Evolutionary conservation across 2,797 vertebrate species (phyloP).

Genomic region (Australoheros facetus): DNA sequence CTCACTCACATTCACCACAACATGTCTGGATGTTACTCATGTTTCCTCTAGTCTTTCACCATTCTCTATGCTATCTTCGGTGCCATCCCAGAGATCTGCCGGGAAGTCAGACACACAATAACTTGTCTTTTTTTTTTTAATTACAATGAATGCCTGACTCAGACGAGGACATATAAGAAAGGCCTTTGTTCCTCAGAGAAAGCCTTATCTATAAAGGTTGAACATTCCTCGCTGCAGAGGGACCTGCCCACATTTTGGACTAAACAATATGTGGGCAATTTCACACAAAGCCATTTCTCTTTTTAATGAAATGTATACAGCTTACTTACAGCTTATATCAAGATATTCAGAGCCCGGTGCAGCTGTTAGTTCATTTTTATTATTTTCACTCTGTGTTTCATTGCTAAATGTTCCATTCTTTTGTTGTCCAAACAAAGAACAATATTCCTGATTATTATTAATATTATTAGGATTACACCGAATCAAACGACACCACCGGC

Average conservation of each 20-base stretch:
- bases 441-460: neutral
- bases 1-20: slow-evolving; percentile 7
- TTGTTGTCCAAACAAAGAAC: neutral
- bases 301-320: slow-evolving; percentile 38
- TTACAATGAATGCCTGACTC: slow-evolving; percentile 53
- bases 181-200: slow-evolving; percentile 74
- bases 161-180: slow-evolving; percentile 62
- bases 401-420: neutral
- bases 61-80: slow-evolving; percentile 10
- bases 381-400: neutral
- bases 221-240: slow-evolving; percentile 64
- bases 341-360: neutral
- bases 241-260: slow-evolving; percentile 67
- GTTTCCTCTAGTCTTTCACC: neutral
- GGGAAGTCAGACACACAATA: slow-evolving; percentile 45
- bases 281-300: slow-evolving; percentile 60
- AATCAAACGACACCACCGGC: neutral
- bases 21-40: neutral
- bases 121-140: slow-evolving; percentile 36
- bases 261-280: slow-evolving; percentile 63
- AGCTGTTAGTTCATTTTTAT: neutral
- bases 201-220: slow-evolving; percentile 78
- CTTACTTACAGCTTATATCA: neutral
- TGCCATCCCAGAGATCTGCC: slow-evolving; percentile 26
- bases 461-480: neutral